Percentiles rank a stretch among this genome's conserved stretches.
These are phyloP conservation scores for Brachylomia viminalis DNA, from an alignment of 2,888 invertebrate genomes.

Conservation along the genomic window DNA sequence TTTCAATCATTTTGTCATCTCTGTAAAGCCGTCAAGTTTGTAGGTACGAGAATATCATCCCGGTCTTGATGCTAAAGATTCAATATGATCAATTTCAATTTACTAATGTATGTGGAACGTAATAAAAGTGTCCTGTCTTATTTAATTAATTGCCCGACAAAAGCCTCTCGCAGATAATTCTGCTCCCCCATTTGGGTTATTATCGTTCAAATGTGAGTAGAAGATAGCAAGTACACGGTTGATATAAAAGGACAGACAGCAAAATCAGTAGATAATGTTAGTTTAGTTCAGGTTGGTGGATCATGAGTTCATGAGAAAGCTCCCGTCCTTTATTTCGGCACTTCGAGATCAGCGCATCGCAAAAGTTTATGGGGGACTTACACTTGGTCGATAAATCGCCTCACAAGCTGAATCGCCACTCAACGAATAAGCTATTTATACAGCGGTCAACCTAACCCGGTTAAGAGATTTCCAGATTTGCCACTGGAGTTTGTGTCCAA, in stretches of 20 bases:
- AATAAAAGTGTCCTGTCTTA: conserved; percentile 5
- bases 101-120: not conserved
- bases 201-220: conserved; percentile 4
- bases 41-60: not conserved
- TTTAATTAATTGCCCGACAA: conserved; percentile 5
- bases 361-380: not conserved
- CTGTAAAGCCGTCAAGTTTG: conserved; percentile 11
- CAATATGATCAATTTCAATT: conserved; percentile 6
- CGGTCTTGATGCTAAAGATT: not conserved
- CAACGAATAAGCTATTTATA: too few relatives aligned
- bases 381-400: not conserved
- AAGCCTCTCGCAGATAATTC: not conserved
- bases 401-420: not conserved
- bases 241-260: not conserved
- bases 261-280: too few relatives aligned
- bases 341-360: not conserved
- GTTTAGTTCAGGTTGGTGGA: too few relatives aligned
- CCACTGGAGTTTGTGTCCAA: too few relatives aligned
- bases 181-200: not conserved
- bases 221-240: not conserved
- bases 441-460: too few relatives aligned
- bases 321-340: not conserved
- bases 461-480: too few relatives aligned
- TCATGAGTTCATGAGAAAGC: too few relatives aligned
- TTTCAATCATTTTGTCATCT: conserved; percentile 41